Conservation (phyloP, 2,113 vertebrate genomes). For the Cephalopterus ornatus region DNA sequence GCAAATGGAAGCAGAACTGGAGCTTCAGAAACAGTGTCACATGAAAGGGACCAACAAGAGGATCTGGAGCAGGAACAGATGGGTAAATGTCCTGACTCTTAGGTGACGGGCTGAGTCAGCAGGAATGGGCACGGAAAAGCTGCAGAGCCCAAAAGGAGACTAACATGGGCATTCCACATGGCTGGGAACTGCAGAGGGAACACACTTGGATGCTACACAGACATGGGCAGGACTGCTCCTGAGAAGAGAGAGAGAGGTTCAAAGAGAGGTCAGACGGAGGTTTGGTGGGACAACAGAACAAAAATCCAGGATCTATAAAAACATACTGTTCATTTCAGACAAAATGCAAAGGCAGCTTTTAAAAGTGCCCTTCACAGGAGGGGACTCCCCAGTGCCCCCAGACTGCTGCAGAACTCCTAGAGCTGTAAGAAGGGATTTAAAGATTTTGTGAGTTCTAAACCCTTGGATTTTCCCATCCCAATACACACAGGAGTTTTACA, state of each 20-base stretch:
- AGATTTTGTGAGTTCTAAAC: background rate
- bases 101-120: background rate
- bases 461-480: background rate
- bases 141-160: background rate
- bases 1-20: background rate
- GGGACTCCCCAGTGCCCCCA: background rate
- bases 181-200: background rate
- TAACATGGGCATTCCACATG: accelerated
- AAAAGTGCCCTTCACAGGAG: background rate
- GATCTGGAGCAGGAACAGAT: background rate
- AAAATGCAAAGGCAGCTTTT: background rate
- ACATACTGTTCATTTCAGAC: background rate
- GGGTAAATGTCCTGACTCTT: background rate
- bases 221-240: background rate
- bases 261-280: background rate
- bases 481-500: background rate
- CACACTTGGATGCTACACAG: background rate
- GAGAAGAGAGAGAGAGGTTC: background rate
- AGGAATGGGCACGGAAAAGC: background rate
- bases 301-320: background rate
- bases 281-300: background rate
- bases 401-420: background rate
- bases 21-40: background rate
- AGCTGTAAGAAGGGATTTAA: background rate
- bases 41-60: background rate